Conservation (phyloP, 2,113 vertebrate species). For the Spea multiplicata region DNA sequence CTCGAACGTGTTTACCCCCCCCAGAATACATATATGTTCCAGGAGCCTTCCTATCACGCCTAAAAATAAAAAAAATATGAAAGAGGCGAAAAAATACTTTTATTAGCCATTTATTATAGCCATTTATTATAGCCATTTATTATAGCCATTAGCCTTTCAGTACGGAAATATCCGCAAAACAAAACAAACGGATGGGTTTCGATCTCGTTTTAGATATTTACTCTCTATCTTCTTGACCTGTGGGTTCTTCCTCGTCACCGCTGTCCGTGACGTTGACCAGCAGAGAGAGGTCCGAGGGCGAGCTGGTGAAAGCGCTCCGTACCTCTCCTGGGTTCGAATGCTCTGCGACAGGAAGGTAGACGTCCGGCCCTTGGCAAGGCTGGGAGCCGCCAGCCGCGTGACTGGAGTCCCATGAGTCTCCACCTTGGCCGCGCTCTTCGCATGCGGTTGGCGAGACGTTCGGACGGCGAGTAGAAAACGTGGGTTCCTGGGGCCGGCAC, state of each 20-base stretch:
- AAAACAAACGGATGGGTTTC: too few species aligned
- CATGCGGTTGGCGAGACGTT: slow-evolving; percentile 59
- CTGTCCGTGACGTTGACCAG: slow-evolving; percentile 67
- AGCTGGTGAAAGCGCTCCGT: slow-evolving; percentile 62
- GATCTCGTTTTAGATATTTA: too few species aligned
- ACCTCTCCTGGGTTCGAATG: slow-evolving; percentile 56
- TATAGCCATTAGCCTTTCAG: too few species aligned
- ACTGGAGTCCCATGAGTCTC: slow-evolving; percentile 50
- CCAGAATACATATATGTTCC: too few species aligned
- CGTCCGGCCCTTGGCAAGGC: slow-evolving; percentile 55
- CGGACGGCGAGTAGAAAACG: slow-evolving; percentile 59
- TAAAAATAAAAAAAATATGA: too few species aligned
- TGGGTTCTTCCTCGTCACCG: slow-evolving; percentile 63
- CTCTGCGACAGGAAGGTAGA: slow-evolving; percentile 53
- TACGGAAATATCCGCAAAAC: too few species aligned
- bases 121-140: too few species aligned
- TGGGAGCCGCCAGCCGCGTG: slow-evolving; percentile 48
- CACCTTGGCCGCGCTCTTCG: slow-evolving; percentile 35
- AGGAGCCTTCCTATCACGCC: too few species aligned
- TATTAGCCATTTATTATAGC: too few species aligned
- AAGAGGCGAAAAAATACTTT: too few species aligned
- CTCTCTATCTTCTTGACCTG: too few species aligned
- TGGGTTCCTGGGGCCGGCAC: slow-evolving; percentile 60
- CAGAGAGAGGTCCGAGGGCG: slow-evolving; percentile 57
- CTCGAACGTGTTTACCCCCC: too few species aligned